Percentiles rank a stretch among this genome's conserved stretches.
phyloP scores from a whole-genome alignment of 2,888 invertebrate genomes.

The Pardosa pseudoannulata region DNA sequence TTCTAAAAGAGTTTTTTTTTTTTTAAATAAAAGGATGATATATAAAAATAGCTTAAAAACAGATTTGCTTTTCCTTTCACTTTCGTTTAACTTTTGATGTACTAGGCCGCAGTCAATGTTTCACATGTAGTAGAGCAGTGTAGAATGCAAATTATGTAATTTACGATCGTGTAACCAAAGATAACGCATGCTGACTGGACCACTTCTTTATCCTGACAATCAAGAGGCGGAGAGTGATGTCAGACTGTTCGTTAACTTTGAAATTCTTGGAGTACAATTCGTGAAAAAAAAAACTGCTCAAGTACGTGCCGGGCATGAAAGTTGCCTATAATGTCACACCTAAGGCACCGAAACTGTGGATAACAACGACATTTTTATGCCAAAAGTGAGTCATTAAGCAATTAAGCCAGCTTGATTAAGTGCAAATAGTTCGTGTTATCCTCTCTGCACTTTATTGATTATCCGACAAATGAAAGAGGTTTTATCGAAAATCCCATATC shows the following conservation, averaged over 20 bases:
- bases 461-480: too few relatives aligned
- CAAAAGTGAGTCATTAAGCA: not conserved
- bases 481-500: too few relatives aligned
- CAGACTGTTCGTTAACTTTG: not conserved
- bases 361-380: not conserved
- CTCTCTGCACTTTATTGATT: not conserved
- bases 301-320: not conserved
- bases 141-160: not conserved
- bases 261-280: slow-evolving; percentile 3
- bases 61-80: not conserved
- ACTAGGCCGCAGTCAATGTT: not conserved
- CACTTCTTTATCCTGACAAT: not conserved
- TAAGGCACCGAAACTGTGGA: not conserved
- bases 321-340: not conserved
- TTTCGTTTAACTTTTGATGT: not conserved
- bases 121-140: not conserved
- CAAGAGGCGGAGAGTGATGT: slow-evolving; percentile 1
- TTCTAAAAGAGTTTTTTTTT: too few relatives aligned
- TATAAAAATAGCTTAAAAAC: too few relatives aligned
- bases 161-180: not conserved
- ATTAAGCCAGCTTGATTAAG: not conserved
- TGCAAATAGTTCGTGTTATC: not conserved
- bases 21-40: too few relatives aligned
- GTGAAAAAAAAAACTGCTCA: not conserved
- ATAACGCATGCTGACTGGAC: not conserved